Conservation (phyloP, 1,140 invertebrate genomes). For the Holcopasites calliopsidis region DNA sequence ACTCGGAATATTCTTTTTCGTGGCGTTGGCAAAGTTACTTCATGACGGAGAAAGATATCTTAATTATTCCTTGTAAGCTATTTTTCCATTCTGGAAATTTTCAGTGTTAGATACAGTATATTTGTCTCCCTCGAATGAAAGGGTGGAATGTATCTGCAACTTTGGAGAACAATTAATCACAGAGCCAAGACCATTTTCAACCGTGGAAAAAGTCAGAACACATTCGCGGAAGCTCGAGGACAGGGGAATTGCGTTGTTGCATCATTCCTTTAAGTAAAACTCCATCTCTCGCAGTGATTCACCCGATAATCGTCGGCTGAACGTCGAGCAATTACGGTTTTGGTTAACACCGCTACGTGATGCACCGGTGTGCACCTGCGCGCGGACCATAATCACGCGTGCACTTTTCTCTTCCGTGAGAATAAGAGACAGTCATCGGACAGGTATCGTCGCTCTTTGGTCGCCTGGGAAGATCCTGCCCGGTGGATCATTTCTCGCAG, state of each 20-base stretch:
- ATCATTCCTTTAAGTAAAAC: constrained; percentile 19
- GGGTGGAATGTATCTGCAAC: background rate
- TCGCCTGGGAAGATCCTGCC: constrained; percentile 39
- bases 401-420: constrained; percentile 67
- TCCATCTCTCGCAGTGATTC: constrained; percentile 32
- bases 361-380: constrained; percentile 48
- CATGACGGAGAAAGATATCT: too few relatives aligned
- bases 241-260: background rate
- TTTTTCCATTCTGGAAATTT: too few relatives aligned
- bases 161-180: background rate
- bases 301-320: constrained; percentile 13
- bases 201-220: background rate
- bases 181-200: background rate
- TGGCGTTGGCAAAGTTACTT: too few relatives aligned
- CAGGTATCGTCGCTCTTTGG: constrained; percentile 53
- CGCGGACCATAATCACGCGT: constrained; percentile 27
- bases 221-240: background rate
- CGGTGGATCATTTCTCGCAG: constrained; percentile 31
- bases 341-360: constrained; percentile 32
- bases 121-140: too few relatives aligned
- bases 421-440: constrained; percentile 63
- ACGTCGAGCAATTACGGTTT: constrained; percentile 40
- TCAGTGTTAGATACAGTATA: too few relatives aligned
- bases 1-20: background rate
- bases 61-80: too few relatives aligned